phyloP scores from a whole-genome alignment of 2,113 vertebrate genomes.

The Macquaria ambigua region DNA sequence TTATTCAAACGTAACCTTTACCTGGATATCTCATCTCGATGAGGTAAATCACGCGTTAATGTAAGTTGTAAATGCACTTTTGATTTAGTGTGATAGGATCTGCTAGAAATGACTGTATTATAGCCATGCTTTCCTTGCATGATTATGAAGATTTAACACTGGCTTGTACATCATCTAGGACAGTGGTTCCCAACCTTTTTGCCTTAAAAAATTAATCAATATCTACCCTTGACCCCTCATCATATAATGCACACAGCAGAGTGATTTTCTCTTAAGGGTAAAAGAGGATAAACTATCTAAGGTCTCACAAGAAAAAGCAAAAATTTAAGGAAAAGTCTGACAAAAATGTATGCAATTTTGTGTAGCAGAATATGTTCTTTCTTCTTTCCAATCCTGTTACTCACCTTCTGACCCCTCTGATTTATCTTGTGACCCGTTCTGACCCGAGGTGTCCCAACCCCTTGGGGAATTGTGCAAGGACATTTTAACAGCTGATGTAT shows the following conservation, averaged over 20 bases:
- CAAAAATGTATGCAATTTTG: not conserved
- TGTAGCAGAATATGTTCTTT: not conserved
- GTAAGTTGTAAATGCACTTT: not conserved
- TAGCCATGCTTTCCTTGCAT: not conserved
- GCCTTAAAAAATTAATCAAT: not conserved
- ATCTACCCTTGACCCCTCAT: not conserved
- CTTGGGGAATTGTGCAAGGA: not conserved
- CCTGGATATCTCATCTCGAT: not conserved
- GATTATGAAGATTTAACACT: not conserved
- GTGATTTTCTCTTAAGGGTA: not conserved
- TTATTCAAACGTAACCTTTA: slow-evolving; percentile 18
- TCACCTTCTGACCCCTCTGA: not conserved
- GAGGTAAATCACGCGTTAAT: not conserved
- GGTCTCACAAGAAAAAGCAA: not conserved
- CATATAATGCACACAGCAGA: not conserved
- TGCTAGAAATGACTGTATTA: not conserved
- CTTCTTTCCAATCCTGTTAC: not conserved
- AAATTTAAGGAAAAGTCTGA: not conserved
- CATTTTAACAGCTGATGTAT: not conserved
- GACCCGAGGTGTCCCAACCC: not conserved
- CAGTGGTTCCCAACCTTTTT: not conserved
- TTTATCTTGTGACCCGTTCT: not conserved
- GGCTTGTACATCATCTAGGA: not conserved
- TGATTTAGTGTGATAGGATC: not conserved
- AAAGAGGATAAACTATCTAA: too few relatives aligned